phyloP scores from a whole-genome alignment of 2,888 invertebrate genomes.

The Himalopsyche japonica region DNA sequence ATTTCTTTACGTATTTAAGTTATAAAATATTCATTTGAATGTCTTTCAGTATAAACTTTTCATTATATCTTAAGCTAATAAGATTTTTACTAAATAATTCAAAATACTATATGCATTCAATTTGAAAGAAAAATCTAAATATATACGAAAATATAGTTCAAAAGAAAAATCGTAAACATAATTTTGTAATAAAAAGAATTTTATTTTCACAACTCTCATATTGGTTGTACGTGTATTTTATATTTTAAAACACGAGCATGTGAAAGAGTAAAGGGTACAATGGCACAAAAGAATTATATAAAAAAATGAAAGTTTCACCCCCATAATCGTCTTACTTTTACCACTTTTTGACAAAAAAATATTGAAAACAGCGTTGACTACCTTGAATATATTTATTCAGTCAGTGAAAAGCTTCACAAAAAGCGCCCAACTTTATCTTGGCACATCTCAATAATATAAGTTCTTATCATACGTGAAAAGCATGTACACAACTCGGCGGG shows the following conservation, averaged over 20 bases:
- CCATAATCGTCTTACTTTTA: not conserved
- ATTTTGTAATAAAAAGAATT: no score
- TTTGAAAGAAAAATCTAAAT: no score
- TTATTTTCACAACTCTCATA: no score
- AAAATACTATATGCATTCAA: no score
- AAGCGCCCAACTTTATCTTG: not conserved
- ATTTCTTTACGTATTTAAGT: no score
- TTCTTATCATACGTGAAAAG: not conserved
- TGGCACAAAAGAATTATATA: not conserved
- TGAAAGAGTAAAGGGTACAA: not conserved
- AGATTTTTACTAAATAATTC: no score
- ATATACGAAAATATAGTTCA: no score
- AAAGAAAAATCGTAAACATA: no score
- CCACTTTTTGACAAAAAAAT: not conserved
- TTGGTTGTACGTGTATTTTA: not conserved
- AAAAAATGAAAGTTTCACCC: not conserved
- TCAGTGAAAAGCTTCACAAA: not conserved
- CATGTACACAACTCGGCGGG: not conserved
- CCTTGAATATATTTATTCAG: not conserved
- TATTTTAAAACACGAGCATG: not conserved
- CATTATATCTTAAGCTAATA: no score
- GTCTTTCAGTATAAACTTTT: no score
- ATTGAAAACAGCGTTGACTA: not conserved
- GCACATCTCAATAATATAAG: conserved; percentile 8
- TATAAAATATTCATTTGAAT: no score